phyloP scores from a whole-genome alignment of 2,797 vertebrate species.

The Amblyopsis hoosieri region DNA sequence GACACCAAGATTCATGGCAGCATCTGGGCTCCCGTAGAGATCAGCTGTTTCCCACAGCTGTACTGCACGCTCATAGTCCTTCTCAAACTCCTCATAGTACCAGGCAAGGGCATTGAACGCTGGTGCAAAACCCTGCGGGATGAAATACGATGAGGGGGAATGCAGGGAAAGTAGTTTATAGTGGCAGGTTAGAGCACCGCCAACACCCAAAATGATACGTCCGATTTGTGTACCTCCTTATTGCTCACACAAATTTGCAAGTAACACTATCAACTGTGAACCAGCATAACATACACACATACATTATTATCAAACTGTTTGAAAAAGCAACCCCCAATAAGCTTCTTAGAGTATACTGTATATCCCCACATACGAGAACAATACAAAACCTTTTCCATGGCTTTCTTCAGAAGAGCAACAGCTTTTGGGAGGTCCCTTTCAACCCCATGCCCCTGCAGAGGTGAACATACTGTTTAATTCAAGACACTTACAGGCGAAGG shows the following conservation, averaged over 20 bases:
- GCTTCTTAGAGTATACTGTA: neutral
- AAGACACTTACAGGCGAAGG: too few relatives aligned
- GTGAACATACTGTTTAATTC: neutral
- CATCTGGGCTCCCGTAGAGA: slow-evolving; percentile 68
- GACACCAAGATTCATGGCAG: slow-evolving; percentile 81
- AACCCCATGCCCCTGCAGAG: slow-evolving; percentile 78
- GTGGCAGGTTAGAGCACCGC: neutral
- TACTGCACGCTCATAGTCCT: slow-evolving; percentile 72
- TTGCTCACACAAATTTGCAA: too few relatives aligned
- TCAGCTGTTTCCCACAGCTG: slow-evolving; percentile 81
- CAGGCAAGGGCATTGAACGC: slow-evolving; percentile 82
- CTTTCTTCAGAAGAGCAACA: slow-evolving; percentile 76
- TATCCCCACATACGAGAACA: neutral
- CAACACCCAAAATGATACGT: too few relatives aligned
- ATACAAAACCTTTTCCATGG: slow-evolving; percentile 71
- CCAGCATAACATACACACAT: too few relatives aligned
- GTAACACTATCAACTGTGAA: too few relatives aligned
- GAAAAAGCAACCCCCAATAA: neutral
- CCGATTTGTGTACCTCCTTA: too few relatives aligned
- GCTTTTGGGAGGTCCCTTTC: slow-evolving; percentile 76
- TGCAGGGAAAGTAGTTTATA: neutral
- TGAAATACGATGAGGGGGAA: neutral
- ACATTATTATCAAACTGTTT: too few relatives aligned
- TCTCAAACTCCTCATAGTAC: slow-evolving; percentile 80
- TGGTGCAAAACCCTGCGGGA: slow-evolving; percentile 73